phyloP scores from a whole-genome alignment of 2,888 invertebrate genomes.

The Holacanthella duospinosa region DNA sequence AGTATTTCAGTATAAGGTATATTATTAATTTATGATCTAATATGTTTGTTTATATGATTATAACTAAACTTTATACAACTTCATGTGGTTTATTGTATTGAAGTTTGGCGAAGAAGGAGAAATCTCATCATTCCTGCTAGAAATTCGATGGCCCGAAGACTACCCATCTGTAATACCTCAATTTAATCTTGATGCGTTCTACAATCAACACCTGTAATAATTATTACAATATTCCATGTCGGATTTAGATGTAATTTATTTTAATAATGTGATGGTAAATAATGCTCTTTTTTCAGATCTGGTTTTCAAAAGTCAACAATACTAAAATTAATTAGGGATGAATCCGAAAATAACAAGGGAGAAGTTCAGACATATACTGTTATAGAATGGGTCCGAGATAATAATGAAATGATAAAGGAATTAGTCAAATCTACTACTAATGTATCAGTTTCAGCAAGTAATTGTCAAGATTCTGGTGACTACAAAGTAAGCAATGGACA shows the following conservation, averaged over 20 bases:
- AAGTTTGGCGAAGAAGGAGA: slow-evolving; percentile 72
- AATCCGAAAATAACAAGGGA: slow-evolving; percentile 73
- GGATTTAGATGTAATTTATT: not conserved
- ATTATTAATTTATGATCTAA: slow-evolving; percentile 6
- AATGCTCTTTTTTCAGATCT: slow-evolving; percentile 49
- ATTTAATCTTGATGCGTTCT: slow-evolving; percentile 81
- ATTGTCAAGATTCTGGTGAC: not conserved
- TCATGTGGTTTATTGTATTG: not conserved
- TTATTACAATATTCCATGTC: too few relatives aligned
- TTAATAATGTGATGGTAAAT: slow-evolving; percentile 1
- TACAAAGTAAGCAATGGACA: not conserved
- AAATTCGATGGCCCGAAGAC: slow-evolving; percentile 72
- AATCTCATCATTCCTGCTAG: slow-evolving; percentile 69
- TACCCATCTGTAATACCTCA: slow-evolving; percentile 75
- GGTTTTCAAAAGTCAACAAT: slow-evolving; percentile 61
- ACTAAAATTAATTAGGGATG: slow-evolving; percentile 50
- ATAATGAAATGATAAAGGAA: slow-evolving; percentile 44
- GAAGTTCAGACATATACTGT: slow-evolving; percentile 90
- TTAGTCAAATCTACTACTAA: not conserved
- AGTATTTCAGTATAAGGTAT: slow-evolving; percentile 84
- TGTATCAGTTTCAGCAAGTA: not conserved
- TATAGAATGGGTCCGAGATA: slow-evolving; percentile 83
- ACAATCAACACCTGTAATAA: slow-evolving; percentile 77
- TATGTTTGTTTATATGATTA: not conserved
- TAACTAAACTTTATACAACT: not conserved